phyloP scores from a whole-genome alignment of 2,888 invertebrate species.

The Dusona sp. region DNA sequence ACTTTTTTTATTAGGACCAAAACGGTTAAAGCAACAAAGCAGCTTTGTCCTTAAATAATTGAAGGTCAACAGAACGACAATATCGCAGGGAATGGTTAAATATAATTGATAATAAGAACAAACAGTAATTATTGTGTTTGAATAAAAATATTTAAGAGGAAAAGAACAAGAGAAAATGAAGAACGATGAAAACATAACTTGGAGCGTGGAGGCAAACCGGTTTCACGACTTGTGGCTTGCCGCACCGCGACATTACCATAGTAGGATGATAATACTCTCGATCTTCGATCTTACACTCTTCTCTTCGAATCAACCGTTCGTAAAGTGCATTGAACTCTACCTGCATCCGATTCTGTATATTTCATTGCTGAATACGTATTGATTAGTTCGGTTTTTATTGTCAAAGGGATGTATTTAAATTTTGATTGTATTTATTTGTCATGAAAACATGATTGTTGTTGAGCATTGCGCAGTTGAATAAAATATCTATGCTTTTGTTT shows the following conservation, averaged over 20 bases:
- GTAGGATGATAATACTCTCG: conserved; percentile 44
- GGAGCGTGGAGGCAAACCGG: conserved; percentile 52
- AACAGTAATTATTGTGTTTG: neutral
- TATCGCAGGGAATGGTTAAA: neutral
- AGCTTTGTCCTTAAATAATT: neutral
- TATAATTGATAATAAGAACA: neutral
- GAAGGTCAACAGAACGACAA: conserved; percentile 7
- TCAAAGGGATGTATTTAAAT: neutral
- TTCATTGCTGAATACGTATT: neutral
- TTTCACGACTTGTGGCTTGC: conserved; percentile 22
- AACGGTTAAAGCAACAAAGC: conserved; percentile 27
- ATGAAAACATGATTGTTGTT: neutral
- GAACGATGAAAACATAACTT: conserved; percentile 18
- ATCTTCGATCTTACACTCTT: conserved; percentile 63
- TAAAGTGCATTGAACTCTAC: conserved; percentile 38
- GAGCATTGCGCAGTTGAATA: neutral
- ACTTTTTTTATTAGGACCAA: neutral
- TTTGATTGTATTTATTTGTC: neutral
- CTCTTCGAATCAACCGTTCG: conserved; percentile 40
- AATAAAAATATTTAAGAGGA: conserved; percentile 5
- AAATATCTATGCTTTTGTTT: neutral
- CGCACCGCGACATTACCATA: neutral
- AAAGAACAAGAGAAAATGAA: conserved; percentile 23
- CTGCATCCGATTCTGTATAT: conserved; percentile 9
- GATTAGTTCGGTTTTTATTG: neutral